A percentile compares a stretch with the other conserved stretches of the same genome.
These are phyloP conservation scores for Sinodicranocentrus sp. DNA, from an alignment of 2,888 invertebrate genomes.

Conservation along the genomic window DNA sequence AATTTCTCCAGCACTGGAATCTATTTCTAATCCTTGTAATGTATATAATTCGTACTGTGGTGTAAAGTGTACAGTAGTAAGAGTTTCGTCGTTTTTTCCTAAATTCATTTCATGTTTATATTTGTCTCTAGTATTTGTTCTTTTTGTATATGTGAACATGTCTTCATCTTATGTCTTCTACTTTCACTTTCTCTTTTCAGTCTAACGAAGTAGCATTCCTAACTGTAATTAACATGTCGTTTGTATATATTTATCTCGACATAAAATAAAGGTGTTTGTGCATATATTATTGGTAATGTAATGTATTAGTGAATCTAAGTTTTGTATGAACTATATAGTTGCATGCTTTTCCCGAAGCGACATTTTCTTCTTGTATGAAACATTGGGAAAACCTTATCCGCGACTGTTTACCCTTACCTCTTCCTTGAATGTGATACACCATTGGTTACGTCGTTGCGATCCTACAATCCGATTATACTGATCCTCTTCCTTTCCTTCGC, in stretches of 20 bases:
- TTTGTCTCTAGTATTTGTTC: no score
- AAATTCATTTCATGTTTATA: background rate
- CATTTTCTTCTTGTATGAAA: background rate
- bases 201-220: background rate
- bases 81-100: no score
- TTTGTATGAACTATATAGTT: constrained; percentile 7
- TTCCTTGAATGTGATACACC: background rate
- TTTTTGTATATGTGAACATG: no score
- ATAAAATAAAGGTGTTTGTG: constrained; percentile 2
- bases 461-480: no score
- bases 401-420: background rate
- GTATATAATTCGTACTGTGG: constrained; percentile 1
- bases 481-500: background rate
- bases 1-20: constrained; percentile 46
- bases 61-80: no score
- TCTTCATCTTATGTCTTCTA: no score
- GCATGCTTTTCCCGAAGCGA: constrained; percentile 10
- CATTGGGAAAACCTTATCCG: background rate
- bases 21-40: constrained; percentile 28
- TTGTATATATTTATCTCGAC: background rate
- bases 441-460: background rate
- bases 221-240: background rate
- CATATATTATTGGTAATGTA: background rate
- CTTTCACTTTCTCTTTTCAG: background rate
- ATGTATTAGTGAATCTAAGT: background rate